Evolutionary conservation across 2,797 vertebrate species (phyloP), one percentile per base, ranked within the genome.

Genomic region (Tarsius wallacei): DNA sequence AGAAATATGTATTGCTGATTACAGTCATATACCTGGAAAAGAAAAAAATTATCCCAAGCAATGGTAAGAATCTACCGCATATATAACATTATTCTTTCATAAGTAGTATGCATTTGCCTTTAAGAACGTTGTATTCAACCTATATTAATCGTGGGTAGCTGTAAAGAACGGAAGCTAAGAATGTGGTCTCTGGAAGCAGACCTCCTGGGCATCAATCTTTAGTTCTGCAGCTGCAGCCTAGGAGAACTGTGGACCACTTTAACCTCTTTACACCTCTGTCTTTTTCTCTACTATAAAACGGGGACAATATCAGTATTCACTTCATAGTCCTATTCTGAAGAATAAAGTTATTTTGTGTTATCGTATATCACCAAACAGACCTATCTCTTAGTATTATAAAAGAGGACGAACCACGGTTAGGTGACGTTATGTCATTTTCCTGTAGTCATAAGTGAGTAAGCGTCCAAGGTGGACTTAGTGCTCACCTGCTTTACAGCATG

Each of bases 1-100:
- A 99, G 90, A 81, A 99, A 98, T 94, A 98, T 99, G 97, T 98
- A 57, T 98, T 96, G 97, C 98, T 98, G 96, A 98, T 99, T 77
- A 97, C 92, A 13, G 98, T 98, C 95, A 99, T 96, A 95, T 98
- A 98, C 92, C 99, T 99, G 98, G 94, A 98, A 98, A 12, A 91
- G 0, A 85, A 97, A 55, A 73, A 88, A 94, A 7, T 66, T 2
- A 16, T 33, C n/a, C 14, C 1, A 33, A 70, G 74, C 31, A 78
- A 33, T 17, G 59, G 15, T 81, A 70, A 55, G 68, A 53, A 55
- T 81, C 33, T 86, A 36, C 16, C 17, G n/a, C 5, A 55, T 51
- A 24, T 7, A 17, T 51, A 92, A 74, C 2, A 24, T 57, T 74
- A 51, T 51, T 85, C 15, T 73, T 82, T 71, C 42, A 7, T 26